Conservation (phyloP, 2,888 invertebrate species). For the Acronicta leporina region DNA sequence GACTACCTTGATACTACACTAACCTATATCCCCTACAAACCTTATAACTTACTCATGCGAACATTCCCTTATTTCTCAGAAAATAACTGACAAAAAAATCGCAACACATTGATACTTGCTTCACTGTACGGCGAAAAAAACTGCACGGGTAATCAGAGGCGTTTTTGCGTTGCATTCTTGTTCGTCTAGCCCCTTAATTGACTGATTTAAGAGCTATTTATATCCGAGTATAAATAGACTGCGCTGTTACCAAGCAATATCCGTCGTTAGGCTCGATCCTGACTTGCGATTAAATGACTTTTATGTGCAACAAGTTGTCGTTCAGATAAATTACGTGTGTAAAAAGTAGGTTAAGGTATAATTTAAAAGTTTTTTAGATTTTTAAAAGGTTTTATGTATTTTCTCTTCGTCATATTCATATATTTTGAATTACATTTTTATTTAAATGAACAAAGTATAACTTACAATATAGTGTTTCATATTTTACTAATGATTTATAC, state of each 20-base stretch:
- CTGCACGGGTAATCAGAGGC: constrained; percentile 29
- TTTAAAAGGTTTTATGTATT: constrained; percentile 12
- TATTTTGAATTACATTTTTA: no score
- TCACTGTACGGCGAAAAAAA: constrained; percentile 22
- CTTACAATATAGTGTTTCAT: no score
- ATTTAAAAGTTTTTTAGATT: constrained; percentile 7
- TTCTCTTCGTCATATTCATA: background rate
- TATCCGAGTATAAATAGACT: constrained; percentile 70
- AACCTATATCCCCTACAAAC: constrained; percentile 35
- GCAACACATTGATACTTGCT: constrained; percentile 24
- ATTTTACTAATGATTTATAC: no score
- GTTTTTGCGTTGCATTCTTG: constrained; percentile 51
- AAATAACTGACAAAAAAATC: constrained; percentile 22
- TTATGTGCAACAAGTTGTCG: constrained; percentile 28
- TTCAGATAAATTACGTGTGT: constrained; percentile 31
- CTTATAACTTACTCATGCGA: constrained; percentile 13
- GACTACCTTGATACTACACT: constrained; percentile 14
- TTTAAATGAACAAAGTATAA: no score
- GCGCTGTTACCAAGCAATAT: constrained; percentile 68
- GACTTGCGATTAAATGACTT: constrained; percentile 40
- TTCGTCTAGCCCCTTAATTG: constrained; percentile 74
- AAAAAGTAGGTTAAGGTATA: constrained; percentile 8
- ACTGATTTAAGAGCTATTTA: constrained; percentile 75
- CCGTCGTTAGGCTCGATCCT: constrained; percentile 19
- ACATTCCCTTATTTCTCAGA: constrained; percentile 7